Evolutionary conservation across 2,797 vertebrate species (phyloP).

Genomic region (Brotula barbata): DNA sequence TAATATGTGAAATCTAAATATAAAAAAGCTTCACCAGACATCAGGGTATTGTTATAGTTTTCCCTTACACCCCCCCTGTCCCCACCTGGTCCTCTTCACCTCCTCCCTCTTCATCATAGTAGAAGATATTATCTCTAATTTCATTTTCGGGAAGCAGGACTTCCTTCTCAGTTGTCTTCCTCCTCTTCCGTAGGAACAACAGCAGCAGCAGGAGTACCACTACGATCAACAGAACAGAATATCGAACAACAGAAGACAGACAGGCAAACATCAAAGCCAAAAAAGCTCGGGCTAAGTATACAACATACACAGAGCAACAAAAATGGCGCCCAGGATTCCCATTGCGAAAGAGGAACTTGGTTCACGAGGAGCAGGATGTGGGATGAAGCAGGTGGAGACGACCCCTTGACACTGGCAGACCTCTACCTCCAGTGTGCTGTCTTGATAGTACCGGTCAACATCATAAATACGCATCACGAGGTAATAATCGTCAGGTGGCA

Average conservation of each 20-base stretch:
- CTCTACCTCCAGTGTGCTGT: constrained; percentile 53
- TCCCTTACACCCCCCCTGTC: constrained; percentile 73
- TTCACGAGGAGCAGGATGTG: constrained; percentile 4
- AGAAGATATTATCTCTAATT: constrained; percentile 86
- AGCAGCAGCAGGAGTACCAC: constrained; percentile 81
- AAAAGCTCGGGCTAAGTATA: not conserved
- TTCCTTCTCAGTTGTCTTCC: constrained; percentile 71
- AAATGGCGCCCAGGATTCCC: constrained; percentile 44
- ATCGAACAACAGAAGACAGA: not conserved
- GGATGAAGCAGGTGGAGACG: constrained; percentile 40
- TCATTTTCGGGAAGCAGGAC: constrained; percentile 78
- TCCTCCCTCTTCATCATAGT: constrained; percentile 88
- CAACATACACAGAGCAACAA: constrained; percentile 54
- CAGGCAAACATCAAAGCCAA: not conserved
- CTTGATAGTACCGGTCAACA: constrained; percentile 37
- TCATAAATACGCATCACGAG: constrained; percentile 58
- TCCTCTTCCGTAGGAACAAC: constrained; percentile 67
- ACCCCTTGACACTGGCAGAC: constrained; percentile 62
- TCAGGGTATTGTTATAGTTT: too few species aligned
- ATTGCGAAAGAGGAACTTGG: constrained; percentile 9
- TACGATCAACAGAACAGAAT: constrained; percentile 24
- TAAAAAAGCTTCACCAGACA: too few species aligned
- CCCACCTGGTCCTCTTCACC: constrained; percentile 84
- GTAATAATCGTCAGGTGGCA: constrained; percentile 41
- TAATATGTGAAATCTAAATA: not conserved